phyloP scores from a whole-genome alignment of 2,113 vertebrate genomes.

The Drymodes brunneopygia region DNA sequence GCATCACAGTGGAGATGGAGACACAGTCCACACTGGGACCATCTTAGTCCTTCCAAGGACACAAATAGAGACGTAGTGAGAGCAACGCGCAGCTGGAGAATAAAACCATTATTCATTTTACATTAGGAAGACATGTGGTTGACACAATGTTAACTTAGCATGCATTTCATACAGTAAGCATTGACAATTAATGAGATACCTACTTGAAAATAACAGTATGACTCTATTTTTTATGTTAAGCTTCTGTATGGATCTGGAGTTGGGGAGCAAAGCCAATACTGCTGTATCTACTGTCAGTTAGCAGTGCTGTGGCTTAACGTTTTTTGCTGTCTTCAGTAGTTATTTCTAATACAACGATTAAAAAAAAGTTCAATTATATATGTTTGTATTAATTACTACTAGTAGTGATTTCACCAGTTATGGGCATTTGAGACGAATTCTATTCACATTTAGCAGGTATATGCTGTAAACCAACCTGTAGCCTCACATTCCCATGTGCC shows the following conservation, averaged over 20 bases:
- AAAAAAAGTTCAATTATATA: background rate
- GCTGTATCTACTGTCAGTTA: background rate
- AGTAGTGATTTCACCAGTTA: background rate
- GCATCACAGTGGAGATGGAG: background rate
- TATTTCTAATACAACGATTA: background rate
- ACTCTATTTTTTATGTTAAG: background rate
- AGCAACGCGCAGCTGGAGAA: background rate
- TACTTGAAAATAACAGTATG: background rate
- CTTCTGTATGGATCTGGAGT: background rate
- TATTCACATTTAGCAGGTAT: background rate
- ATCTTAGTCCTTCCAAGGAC: background rate
- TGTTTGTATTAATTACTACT: background rate
- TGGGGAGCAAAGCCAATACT: background rate
- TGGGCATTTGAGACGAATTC: background rate
- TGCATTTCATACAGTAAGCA: background rate
- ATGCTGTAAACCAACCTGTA: background rate
- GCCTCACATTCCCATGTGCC: background rate
- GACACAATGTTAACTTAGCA: background rate
- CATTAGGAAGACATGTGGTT: background rate
- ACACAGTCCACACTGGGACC: rapidly evolving
- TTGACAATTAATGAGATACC: background rate
- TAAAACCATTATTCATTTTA: background rate
- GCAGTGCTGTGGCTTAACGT: background rate
- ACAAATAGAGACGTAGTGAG: background rate
- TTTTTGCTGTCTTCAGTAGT: background rate